These are phyloP conservation scores for Lanius collurio DNA, from an alignment of 2,113 vertebrate genomes.

Conservation along the genomic window DNA sequence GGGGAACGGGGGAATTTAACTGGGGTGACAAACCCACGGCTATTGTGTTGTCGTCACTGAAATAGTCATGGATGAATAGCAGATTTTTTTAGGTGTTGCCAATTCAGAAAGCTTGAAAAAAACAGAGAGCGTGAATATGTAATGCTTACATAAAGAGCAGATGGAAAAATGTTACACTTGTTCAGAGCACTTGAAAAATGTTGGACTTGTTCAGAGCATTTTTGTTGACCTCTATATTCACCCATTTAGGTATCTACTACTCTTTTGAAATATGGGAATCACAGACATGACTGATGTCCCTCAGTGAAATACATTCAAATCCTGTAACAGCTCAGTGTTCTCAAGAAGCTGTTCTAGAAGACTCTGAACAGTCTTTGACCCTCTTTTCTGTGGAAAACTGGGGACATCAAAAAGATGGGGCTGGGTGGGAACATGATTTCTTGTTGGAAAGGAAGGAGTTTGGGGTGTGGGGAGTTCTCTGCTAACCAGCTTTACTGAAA, in stretches of 20 bases:
- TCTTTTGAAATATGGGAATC: not conserved
- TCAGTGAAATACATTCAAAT: not conserved
- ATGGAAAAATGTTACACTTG: not conserved
- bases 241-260: accelerated
- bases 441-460: not conserved
- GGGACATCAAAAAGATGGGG: not conserved
- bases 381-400: not conserved
- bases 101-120: not conserved
- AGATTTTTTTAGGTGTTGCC: not conserved
- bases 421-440: accelerated
- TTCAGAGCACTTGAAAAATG: not conserved
- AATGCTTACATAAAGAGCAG: not conserved
- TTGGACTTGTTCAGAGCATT: not conserved
- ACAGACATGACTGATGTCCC: not conserved
- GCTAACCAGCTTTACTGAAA: not conserved
- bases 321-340: not conserved
- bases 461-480: accelerated
- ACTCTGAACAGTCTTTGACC: not conserved
- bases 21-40: not conserved
- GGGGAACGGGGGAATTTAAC: not conserved
- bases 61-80: not conserved
- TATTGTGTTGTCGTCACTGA: not conserved
- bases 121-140: not conserved
- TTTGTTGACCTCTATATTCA: not conserved
- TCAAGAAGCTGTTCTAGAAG: not conserved